Conservation (phyloP, 2,113 vertebrate genomes). For the Promerops cafer region DNA sequence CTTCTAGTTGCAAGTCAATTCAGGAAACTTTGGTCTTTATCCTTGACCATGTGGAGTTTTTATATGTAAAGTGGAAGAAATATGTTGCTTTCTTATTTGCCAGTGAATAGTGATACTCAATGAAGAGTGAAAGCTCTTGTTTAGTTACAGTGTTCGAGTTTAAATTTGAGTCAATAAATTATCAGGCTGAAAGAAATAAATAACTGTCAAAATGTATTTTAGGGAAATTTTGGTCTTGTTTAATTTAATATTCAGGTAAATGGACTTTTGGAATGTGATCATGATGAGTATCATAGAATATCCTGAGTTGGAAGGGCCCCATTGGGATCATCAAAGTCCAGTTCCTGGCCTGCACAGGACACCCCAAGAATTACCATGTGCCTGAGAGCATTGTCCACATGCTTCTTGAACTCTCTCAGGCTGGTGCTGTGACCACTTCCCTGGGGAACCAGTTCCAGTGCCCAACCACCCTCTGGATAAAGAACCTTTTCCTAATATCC, state of each 20-base stretch:
- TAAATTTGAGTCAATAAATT: not conserved
- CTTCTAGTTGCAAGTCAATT: not conserved
- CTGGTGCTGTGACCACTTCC: not conserved
- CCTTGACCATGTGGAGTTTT: not conserved
- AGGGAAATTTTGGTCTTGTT: not conserved
- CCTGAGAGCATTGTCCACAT: not conserved
- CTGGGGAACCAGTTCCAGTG: not conserved
- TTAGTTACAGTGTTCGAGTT: not conserved
- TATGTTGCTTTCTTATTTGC: not conserved
- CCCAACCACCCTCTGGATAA: rapidly evolving
- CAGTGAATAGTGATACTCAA: not conserved
- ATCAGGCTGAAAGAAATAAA: not conserved
- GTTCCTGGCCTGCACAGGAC: not conserved
- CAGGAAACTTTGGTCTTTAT: not conserved
- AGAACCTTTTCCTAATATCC: not conserved
- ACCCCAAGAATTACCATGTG: not conserved
- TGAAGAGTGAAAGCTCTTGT: not conserved
- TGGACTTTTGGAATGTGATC: not conserved
- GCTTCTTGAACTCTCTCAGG: not conserved
- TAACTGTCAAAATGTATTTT: not conserved
- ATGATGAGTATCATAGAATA: not conserved
- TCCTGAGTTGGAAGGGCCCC: not conserved
- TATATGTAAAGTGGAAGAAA: not conserved
- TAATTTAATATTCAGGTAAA: not conserved
- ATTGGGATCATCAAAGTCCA: not conserved